Conservation (phyloP, 2,113 vertebrate genomes). For the Setophaga coronata region DNA sequence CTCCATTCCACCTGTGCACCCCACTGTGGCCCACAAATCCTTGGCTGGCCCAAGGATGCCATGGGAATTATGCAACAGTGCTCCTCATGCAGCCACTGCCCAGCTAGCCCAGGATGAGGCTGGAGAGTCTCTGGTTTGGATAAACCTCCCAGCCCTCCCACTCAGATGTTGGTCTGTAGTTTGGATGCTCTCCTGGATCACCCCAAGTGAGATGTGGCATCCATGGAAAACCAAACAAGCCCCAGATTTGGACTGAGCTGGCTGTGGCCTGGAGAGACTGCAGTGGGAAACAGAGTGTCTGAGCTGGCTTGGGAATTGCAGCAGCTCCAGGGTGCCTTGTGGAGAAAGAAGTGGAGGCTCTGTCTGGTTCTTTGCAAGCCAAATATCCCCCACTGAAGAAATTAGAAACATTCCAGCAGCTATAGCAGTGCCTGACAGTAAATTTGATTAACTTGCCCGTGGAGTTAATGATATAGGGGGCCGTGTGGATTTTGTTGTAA, state of each 20-base stretch:
- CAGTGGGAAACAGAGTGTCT: background rate
- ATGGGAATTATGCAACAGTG: fast-evolving
- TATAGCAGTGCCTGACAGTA: constrained; percentile 61
- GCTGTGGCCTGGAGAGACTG: fast-evolving
- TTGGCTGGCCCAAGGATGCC: background rate
- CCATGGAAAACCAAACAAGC: background rate
- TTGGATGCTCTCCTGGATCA: background rate
- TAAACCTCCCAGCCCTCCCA: background rate
- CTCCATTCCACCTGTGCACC: background rate
- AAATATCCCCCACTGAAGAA: constrained; percentile 16
- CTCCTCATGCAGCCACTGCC: background rate
- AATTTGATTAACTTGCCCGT: constrained; percentile 70
- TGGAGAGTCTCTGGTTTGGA: background rate
- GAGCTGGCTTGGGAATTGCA: background rate
- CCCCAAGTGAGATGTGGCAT: fast-evolving
- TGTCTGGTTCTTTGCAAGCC: background rate
- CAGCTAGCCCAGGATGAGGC: background rate
- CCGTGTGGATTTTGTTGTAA: constrained; percentile 74
- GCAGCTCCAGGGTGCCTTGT: fast-evolving
- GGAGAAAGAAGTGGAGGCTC: background rate
- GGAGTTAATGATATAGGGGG: constrained; percentile 73
- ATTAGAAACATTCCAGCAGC: constrained; percentile 64
- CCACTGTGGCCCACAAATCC: background rate
- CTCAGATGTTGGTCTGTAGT: background rate
- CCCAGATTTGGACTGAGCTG: background rate